A percentile compares a stretch with the other conserved stretches of the same genome.
Conservation (phyloP, 2,888 invertebrate genomes). For the Caenorhabditis afra region DNA sequence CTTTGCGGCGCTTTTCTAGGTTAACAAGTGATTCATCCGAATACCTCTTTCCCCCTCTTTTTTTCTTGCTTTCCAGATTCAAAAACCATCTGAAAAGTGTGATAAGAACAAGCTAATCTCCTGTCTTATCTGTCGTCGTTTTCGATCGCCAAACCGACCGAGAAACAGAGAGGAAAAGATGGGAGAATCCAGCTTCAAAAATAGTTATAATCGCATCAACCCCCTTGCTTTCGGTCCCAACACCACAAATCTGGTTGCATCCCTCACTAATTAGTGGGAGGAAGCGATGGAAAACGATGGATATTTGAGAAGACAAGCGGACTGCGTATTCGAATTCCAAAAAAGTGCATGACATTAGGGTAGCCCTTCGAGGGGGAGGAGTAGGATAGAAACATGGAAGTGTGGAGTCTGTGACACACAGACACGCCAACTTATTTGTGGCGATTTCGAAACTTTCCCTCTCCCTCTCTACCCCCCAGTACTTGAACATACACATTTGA, state of each 20-base stretch:
- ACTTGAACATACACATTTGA: slow-evolving; percentile 25
- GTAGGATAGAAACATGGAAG: background rate
- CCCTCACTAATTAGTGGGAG: slow-evolving; percentile 31
- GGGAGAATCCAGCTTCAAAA: slow-evolving; percentile 14
- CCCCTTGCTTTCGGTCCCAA: background rate
- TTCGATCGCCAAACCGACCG: background rate
- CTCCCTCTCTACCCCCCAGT: slow-evolving; percentile 5
- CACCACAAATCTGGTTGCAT: slow-evolving; percentile 35
- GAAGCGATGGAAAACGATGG: slow-evolving; percentile 37
- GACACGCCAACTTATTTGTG: background rate
- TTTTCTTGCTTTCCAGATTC: background rate
- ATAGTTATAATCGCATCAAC: slow-evolving; percentile 44
- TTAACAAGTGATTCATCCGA: background rate
- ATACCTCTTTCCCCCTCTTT: background rate
- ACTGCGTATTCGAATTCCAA: background rate
- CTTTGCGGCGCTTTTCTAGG: background rate
- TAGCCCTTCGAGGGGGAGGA: background rate
- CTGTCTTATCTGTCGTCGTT: slow-evolving; percentile 18
- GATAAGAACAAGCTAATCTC: slow-evolving; percentile 19
- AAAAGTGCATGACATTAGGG: slow-evolving; percentile 36
- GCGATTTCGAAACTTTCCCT: background rate
- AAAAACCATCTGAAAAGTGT: background rate
- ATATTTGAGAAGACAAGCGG: slow-evolving; percentile 59
- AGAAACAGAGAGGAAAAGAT: background rate
- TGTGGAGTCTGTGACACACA: background rate